Evolutionary conservation across 2,888 invertebrate genomes (phyloP), one percentile per base, ranked within the genome.

Genomic region (Scaptomyza polygonia): DNA sequence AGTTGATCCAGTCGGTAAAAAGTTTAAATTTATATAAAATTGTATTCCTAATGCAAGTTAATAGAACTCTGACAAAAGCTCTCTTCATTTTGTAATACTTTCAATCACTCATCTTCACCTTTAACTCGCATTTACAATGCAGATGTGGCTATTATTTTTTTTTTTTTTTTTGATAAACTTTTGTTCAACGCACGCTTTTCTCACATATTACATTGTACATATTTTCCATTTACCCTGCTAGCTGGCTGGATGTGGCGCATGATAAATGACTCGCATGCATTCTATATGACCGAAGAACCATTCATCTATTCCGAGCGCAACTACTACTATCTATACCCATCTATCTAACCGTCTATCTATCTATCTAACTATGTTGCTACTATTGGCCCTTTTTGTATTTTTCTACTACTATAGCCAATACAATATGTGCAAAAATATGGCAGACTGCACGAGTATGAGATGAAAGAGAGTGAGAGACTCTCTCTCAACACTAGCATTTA

Each of bases 231-330:
- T 8, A 12, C 12, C 47, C 12, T 12, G 30, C 30, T 32, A 2
- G 2, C 34, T 34, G 11, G 30, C 27, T 42, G 11, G 8, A 40
- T 49, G 36, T 49, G 36, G 25, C 55, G 36, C 58, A 80, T 77
- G 77, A 77, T 77, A 80, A 79, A 77, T 72, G 73, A 69, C 29
- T 58, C 36, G 49, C 57, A 49, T 79, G 55, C 51, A 67, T 53
- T 71, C 62, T 36, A 42, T 61, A 56, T 56, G 77, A 63, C 59
- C 67, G 34, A 52, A 52, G 65, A 70, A 70, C 69, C 64, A 79
- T 75, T 63, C 71, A 71, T 43, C 36, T 45, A 66, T 44, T 29
- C 69, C 49, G 59, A 21, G 18, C 18, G 66, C 57, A 59, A 48
- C 69, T 54, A 48, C 69, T 54, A 48, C 69, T 57, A 59, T 63